Base-by-base conservation (phyloP, 2,888 invertebrate genomes). In the Cephus sareptanus region DNA sequence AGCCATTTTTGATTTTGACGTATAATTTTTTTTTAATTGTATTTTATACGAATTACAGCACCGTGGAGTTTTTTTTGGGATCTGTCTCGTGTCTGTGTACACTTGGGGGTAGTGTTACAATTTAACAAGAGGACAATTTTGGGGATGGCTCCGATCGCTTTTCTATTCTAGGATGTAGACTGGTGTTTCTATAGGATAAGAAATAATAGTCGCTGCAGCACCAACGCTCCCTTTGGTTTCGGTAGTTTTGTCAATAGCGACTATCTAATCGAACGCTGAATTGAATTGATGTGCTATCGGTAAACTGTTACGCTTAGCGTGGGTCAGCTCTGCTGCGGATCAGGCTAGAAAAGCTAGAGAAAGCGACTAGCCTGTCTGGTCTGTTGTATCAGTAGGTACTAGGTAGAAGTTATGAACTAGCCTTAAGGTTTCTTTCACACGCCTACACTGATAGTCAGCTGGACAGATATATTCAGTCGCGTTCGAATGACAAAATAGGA, bases 201-300 rank as follows among this genome's bases (percentile, higher is more conserved):
- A 56, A 56, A 23, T 23, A 56, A 56, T 40, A 23, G 40, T 40
- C 23, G 56, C 40, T 56, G 40, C 56, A 56, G 23, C 56, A 23
- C 56, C 2, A 23, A 23, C 23, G 23, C 56, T 71, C 71, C 73
- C 30, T 40, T 56, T 35, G 56, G 73, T 76, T 78, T 78, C 11
- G 75, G 75, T 78, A 78, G 78, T 78, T 78, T 78, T 78, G 78
- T 78, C 78, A 76, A 76, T 78, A 78, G 78, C 76, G 69, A 78
- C 78, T 76, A 78, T 78, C 78, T 78, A 78, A 78, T 78, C 78
- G 76, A 76, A 76, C 40, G 73, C 68, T 78, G 76, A 78, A 78
- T 76, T 78, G 78, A 78, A 78, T 78, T 78, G 78, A 78, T 78
- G 75, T 75, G 78, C 35, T 78, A 78, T 78, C 78, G 71, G 75